Percentiles rank a stretch among this genome's conserved stretches.
phyloP scores from a whole-genome alignment of 92 coral and sea anemone species.

The Chrysogorgia sp. region DNA sequence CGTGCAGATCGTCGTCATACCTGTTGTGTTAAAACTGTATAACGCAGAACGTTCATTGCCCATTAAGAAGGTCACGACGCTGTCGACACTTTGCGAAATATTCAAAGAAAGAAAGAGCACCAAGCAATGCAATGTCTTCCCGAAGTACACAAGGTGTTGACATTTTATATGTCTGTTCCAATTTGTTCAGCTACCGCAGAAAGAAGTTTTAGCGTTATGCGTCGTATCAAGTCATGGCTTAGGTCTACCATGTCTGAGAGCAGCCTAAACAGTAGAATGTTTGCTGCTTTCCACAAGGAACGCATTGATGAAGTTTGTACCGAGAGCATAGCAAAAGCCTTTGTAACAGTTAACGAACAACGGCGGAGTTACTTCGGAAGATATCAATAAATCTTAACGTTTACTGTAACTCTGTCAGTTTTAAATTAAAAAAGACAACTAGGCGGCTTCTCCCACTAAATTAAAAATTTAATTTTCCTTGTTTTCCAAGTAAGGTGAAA shows the following conservation, averaged over 20 bases:
- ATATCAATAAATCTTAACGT: too few species aligned
- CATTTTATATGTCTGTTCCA: too few species aligned
- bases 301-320: conserved; percentile 10
- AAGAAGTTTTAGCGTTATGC: conserved; percentile 2
- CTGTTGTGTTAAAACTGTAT: conserved; percentile 12
- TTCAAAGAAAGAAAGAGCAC: conserved; percentile 1
- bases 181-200: too few species aligned
- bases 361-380: conserved; percentile 4
- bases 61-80: conserved; percentile 5
- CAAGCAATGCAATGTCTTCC: too few species aligned
- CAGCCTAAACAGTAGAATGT: conserved; percentile 10
- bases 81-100: conserved; percentile 1
- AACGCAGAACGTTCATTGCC: not conserved
- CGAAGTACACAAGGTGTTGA: too few species aligned
- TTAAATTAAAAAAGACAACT: too few species aligned
- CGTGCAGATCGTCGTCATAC: not conserved
- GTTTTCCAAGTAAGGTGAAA: too few species aligned
- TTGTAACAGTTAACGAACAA: not conserved
- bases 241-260: conserved; percentile 28
- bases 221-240: conserved; percentile 10
- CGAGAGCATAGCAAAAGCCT: conserved; percentile 8
- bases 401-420: too few species aligned
- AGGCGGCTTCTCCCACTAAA: too few species aligned
- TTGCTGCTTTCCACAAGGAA: conserved; percentile 4
- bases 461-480: too few species aligned